Evolutionary conservation across 2,113 vertebrate genomes (phyloP), one percentile per base, ranked within the genome.

Genomic region (Cyanistes caeruleus): DNA sequence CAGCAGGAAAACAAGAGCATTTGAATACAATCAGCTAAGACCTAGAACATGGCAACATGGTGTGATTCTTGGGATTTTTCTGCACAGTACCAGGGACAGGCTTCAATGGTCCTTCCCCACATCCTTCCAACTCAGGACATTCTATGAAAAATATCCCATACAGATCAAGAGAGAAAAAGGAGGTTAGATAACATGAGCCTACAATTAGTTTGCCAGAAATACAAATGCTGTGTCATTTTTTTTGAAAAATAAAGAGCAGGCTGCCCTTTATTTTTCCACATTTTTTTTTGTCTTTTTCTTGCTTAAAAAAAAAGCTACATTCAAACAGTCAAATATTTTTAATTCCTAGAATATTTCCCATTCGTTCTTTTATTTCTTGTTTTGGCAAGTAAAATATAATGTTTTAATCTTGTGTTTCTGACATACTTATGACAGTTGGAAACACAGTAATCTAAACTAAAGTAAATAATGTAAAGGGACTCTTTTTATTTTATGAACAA

Each of bases 321-420:
- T 67, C 39, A 85, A 79, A 85, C 9, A 90, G 46, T 41, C 2
- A 77, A 77, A 80, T 90, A 77, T 60, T 91, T 93, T 85, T 53
- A 85, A 90, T 81, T 80, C 39, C 58, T 79, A 74, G 10, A 79
- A 35, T 80, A 96, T 73, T 94, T 89, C 1, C 15, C 17, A 13
- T 69, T 81, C 5, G 1, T 75, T 89, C n/a, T 75, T 89, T 86
- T 78, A 60, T 70, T 90, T 88, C 52, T 91, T 74, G 17, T n/a
- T 62, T 92, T 88, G 72, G 55, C 24, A 70, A 88, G 41, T 51
- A 87, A 94, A 93, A 74, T 41, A 46, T 5, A 65, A 62, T 67
- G 16, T 89, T 94, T 83, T 69, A 80, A 80, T 83, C 70, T 78
- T 88, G 22, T 28, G 24, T 78, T 95, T 89, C 55, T 90, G 74